A percentile compares a stretch with the other conserved stretches of the same genome.
Evolutionary conservation across 2,797 vertebrate species (phyloP).

Genomic region (Schizopygopsis pylzovi): DNA sequence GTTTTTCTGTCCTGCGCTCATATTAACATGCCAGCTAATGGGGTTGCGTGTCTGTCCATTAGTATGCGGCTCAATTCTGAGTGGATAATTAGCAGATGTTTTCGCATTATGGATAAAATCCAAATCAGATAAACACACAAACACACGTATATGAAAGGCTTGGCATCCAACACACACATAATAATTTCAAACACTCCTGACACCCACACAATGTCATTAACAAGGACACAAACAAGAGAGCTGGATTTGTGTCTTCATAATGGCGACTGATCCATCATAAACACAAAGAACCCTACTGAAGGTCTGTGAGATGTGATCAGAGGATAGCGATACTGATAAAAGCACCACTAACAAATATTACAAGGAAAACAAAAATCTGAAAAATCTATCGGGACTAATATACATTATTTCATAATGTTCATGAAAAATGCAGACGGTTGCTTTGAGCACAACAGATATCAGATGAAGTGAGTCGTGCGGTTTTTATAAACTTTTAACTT

Average conservation of each 20-base stretch:
- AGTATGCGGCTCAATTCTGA: slow-evolving; percentile 56
- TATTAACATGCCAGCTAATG: background rate
- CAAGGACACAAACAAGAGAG: slow-evolving; percentile 40
- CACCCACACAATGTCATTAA: slow-evolving; percentile 25
- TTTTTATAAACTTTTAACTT: too few relatives aligned
- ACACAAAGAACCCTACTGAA: background rate
- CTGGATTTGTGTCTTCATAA: slow-evolving; percentile 41
- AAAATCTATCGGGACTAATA: background rate
- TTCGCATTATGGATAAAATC: slow-evolving; percentile 44
- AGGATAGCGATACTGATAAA: background rate
- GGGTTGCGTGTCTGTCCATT: slow-evolving; percentile 28
- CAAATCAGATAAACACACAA: slow-evolving; percentile 36
- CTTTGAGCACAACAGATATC: too few relatives aligned
- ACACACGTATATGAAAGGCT: slow-evolving; percentile 16
- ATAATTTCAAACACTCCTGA: slow-evolving; percentile 9
- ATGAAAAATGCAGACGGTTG: too few relatives aligned
- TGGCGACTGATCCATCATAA: slow-evolving; percentile 27
- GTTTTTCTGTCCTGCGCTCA: background rate
- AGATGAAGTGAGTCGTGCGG: too few relatives aligned
- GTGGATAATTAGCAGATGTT: slow-evolving; percentile 58
- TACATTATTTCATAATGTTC: too few relatives aligned
- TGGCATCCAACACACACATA: slow-evolving; percentile 22
- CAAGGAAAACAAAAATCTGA: background rate
- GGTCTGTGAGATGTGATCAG: background rate
- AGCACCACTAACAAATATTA: background rate